phyloP scores from a whole-genome alignment of 2,797 vertebrate species.

The Hoplostethus mediterraneus region DNA sequence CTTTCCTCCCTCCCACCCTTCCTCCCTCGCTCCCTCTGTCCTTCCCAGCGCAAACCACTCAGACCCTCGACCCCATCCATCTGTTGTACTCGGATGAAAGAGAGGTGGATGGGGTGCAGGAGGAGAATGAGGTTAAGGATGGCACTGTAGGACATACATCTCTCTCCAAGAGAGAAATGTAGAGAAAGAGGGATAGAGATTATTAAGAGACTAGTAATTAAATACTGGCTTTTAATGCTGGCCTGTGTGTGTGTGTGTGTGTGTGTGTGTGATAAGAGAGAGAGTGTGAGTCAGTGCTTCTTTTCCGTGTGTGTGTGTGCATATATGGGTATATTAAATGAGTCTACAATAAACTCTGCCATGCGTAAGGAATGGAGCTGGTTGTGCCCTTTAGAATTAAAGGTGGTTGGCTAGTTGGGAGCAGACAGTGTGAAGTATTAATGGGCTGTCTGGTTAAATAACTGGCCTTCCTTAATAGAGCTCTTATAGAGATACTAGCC shows the following conservation, averaged over 20 bases:
- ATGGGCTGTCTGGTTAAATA: conserved; percentile 69
- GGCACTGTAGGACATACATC: neutral
- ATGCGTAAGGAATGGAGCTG: conserved; percentile 58
- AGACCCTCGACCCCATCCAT: conserved; percentile 17
- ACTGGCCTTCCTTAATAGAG: conserved; percentile 59
- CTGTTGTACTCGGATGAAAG: conserved; percentile 11
- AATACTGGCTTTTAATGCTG: conserved; percentile 3
- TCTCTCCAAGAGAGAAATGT: neutral
- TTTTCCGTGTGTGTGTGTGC: conserved; percentile 12
- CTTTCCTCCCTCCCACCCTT: neutral
- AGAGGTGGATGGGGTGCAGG: conserved; percentile 14
- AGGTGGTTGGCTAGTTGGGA: conserved; percentile 31
- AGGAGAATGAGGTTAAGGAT: neutral
- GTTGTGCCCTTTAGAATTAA: conserved; percentile 63
- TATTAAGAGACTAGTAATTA: neutral
- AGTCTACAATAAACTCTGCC: conserved; percentile 58
- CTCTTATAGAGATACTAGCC: conserved; percentile 37
- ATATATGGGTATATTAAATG: conserved; percentile 48
- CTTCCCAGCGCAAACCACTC: conserved; percentile 10
- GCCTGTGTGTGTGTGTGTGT: neutral
- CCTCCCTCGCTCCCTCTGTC: neutral
- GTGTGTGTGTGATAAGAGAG: conserved; percentile 8
- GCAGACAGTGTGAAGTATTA: conserved; percentile 62
- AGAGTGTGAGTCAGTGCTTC: no score
- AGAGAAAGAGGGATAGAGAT: neutral